phyloP scores from a whole-genome alignment of 2,888 invertebrate species.

The Caenorhabditis sp. region DNA sequence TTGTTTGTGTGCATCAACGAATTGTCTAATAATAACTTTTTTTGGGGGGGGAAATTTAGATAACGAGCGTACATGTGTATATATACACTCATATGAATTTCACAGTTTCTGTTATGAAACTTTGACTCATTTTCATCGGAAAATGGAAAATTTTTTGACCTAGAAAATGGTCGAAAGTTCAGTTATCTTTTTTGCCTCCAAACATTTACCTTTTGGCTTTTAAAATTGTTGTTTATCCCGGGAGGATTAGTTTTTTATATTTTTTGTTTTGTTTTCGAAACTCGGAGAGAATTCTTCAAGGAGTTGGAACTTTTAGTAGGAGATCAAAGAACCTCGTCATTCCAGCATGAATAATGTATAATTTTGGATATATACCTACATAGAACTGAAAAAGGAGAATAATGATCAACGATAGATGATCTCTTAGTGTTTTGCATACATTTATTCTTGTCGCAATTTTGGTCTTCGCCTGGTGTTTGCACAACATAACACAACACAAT shows the following conservation, averaged over 20 bases:
- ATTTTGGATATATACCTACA: neutral
- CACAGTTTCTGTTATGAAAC: too few relatives aligned
- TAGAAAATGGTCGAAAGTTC: neutral
- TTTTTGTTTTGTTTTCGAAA: too few relatives aligned
- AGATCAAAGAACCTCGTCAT: neutral
- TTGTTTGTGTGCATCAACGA: too few relatives aligned
- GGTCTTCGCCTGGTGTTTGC: neutral
- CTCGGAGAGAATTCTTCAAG: too few relatives aligned
- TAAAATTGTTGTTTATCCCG: neutral
- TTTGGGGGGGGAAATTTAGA: too few relatives aligned
- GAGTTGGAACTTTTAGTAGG: neutral
- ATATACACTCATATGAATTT: too few relatives aligned
- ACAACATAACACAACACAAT: neutral
- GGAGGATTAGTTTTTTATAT: neutral
- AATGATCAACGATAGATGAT: neutral
- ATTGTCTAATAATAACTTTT: too few relatives aligned
- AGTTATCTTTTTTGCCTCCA: neutral
- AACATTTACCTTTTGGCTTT: neutral
- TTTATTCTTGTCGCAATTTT: neutral
- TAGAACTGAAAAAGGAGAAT: too few relatives aligned
- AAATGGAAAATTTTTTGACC: neutral
- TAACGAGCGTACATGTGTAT: too few relatives aligned
- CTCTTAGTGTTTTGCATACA: neutral
- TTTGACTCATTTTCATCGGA: too few relatives aligned
- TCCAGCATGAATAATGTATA: neutral